A percentile compares a stretch with the other conserved stretches of the same genome.
phyloP scores from a whole-genome alignment of 2,888 invertebrate species.

The Lasioglossum pauxillum region DNA sequence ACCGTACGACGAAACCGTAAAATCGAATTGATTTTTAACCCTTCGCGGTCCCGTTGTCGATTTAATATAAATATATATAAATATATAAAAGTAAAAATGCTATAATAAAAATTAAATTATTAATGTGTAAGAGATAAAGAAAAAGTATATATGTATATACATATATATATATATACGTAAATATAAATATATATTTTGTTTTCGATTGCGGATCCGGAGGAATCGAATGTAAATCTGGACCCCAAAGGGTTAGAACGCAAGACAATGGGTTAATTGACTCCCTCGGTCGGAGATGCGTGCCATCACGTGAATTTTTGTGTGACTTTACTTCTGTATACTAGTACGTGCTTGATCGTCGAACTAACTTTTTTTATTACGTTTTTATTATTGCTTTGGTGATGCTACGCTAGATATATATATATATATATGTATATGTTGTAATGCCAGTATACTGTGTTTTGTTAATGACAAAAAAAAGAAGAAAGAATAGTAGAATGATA shows the following conservation, averaged over 20 bases:
- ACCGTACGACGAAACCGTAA: constrained; percentile 6
- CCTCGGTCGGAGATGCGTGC: constrained; percentile 40
- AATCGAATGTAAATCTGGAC: background rate
- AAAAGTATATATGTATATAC: background rate
- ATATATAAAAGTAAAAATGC: background rate
- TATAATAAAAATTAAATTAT: background rate
- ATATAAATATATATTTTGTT: constrained; percentile 8
- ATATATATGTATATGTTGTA: constrained; percentile 4
- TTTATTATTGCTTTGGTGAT: constrained; percentile 47
- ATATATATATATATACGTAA: background rate
- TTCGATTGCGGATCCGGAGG: background rate
- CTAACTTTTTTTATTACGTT: constrained; percentile 42
- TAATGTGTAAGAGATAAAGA: background rate
- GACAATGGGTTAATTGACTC: constrained; percentile 61
- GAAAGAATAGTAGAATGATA: background rate
- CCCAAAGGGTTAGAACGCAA: constrained; percentile 22
- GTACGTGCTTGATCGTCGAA: constrained; percentile 40
- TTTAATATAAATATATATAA: background rate
- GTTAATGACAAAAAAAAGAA: constrained; percentile 23
- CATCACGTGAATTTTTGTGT: constrained; percentile 29
- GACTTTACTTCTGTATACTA: constrained; percentile 26
- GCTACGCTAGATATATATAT: constrained; percentile 31
- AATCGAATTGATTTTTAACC: background rate
- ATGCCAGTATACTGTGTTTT: constrained; percentile 22
- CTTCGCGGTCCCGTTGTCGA: constrained; percentile 14